Base-by-base conservation (phyloP, 2,797 vertebrate species). In the Iguana delicatissima region DNA sequence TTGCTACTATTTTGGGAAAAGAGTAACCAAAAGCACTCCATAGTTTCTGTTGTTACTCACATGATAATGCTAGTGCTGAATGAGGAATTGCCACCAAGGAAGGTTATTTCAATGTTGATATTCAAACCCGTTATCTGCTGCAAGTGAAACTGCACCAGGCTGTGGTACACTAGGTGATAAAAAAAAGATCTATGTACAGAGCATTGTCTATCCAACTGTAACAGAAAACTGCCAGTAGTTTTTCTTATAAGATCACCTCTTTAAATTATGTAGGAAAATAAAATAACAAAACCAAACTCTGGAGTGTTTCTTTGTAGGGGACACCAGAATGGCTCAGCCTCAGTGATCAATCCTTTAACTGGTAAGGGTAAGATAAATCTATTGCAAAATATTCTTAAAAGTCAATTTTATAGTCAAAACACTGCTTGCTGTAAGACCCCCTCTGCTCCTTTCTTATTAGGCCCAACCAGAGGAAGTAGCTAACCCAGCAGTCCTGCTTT, bases 111-210 rank as follows among this genome's bases (percentile, higher is more conserved):
- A 4, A 98, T 94, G 85, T 10, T 95, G 88, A 96, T 96, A 89
- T 90, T 94, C 85, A 20, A 89, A 24, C 86, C 95, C 87, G 97
- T 96, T 22, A 69, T 91, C 91, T 96, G 92, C 89, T 93, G 87
- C 93, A 98, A 89, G 50, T 91, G 86, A 91, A 98, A 97, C 95
- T 97, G 95, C 95, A 98, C 95, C 4, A 98, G 94, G 86, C 94
- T 97, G 90, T 98, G 97, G 86, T 97, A 80, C 74, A 95, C 97
- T 98, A 87, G 84, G 86, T 83, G 94, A 95, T 6, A 94, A 77
- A 80, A 22, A 90, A 3, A 38, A 38, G 5, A 81, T 20, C 84
- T 94, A 80, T 5, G 29, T 52, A 88, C 18, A 42, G 77, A 35
- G 59, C 69, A 24, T 1, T 1, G 0, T 4, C 18, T 62, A 29